Percentiles rank a stretch among this genome's conserved stretches.
These are phyloP conservation scores for Gnatocerus cornutus DNA, from an alignment of 2,888 invertebrate genomes.

Conservation along the genomic window DNA sequence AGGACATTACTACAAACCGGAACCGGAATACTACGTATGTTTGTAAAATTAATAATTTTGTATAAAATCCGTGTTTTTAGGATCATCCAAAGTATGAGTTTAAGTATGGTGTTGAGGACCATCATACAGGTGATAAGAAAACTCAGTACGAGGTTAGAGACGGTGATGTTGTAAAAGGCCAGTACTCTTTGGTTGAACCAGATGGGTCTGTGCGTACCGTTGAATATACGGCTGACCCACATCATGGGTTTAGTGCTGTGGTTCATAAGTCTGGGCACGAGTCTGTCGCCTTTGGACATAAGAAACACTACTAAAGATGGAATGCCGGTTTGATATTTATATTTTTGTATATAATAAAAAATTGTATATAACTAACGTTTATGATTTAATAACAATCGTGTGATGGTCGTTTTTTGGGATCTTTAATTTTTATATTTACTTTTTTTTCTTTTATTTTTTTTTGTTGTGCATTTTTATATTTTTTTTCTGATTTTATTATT, in stretches of 20 bases:
- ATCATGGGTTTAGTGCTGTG: conserved; percentile 60
- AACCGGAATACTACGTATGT: conserved; percentile 22
- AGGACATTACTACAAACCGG: conserved; percentile 9
- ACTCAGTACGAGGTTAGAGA: conserved; percentile 59
- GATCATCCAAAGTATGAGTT: conserved; percentile 58
- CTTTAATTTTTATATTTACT: too few species aligned
- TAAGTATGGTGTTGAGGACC: conserved; percentile 60
- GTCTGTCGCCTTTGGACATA: conserved; percentile 43
- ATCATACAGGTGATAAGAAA: conserved; percentile 59
- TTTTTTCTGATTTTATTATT: too few species aligned
- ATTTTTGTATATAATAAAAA: conserved; percentile 27
- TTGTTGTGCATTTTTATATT: too few species aligned
- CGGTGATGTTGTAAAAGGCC: conserved; percentile 60
- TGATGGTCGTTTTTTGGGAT: too few species aligned
- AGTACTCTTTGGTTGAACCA: conserved; percentile 59
- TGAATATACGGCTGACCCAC: conserved; percentile 59
- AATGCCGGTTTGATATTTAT: background rate
- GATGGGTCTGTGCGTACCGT: conserved; percentile 60
- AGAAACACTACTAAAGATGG: conserved; percentile 17
- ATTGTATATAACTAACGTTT: background rate
- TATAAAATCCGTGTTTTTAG: conserved; percentile 41
- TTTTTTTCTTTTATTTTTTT: too few species aligned
- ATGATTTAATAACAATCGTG: too few species aligned
- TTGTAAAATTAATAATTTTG: background rate
- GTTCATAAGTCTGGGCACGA: conserved; percentile 58